Percentiles rank a stretch among this genome's conserved stretches.
phyloP scores from a whole-genome alignment of 1,140 invertebrate genomes.

The Leptinotarsa texana region DNA sequence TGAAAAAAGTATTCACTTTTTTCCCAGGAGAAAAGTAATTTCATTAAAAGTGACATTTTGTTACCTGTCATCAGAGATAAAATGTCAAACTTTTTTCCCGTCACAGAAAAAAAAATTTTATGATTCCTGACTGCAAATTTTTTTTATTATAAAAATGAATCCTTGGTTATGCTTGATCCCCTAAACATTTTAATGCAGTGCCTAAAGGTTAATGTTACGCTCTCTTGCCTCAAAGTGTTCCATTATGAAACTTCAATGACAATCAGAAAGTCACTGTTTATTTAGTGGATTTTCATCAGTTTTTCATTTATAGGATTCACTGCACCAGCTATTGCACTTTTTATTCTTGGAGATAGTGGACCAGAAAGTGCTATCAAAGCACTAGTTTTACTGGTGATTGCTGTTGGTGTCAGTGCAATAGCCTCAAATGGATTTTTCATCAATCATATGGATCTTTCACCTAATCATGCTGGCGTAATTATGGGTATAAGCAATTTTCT shows the following conservation, averaged over 20 bases:
- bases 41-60: no score
- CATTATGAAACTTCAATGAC: conserved; percentile 25
- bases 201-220: no score
- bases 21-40: no score
- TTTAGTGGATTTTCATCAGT: not conserved
- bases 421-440: conserved; percentile 68
- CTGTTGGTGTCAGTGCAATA: conserved; percentile 75
- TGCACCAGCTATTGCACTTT: conserved; percentile 62
- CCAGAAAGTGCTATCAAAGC: conserved; percentile 53
- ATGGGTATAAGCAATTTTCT: conserved; percentile 78
- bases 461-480: conserved; percentile 69
- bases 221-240: no score
- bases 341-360: conserved; percentile 57
- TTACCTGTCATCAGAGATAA: no score
- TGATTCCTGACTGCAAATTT: no score
- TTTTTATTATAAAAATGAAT: no score
- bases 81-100: no score
- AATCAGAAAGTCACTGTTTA: not conserved
- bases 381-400: conserved; percentile 64
- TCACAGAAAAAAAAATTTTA: no score
- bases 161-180: no score
- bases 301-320: conserved; percentile 57
- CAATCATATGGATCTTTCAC: conserved; percentile 74
- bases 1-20: no score
- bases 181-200: no score